Conservation (phyloP, 1,140 invertebrate species). For the Drosophila repletoides region DNA sequence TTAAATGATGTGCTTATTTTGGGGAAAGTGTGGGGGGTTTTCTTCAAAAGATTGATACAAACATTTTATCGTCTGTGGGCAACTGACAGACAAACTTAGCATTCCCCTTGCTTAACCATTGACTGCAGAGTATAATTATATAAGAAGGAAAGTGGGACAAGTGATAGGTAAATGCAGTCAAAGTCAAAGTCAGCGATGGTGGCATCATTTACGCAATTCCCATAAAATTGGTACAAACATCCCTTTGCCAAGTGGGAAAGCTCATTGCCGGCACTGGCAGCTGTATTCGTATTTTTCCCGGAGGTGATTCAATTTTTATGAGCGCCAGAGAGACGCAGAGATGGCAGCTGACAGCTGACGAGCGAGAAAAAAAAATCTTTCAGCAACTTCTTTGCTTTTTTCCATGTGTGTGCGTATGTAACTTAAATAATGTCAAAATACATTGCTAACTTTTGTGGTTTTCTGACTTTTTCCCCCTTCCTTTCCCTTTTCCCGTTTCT, state of each 20-base stretch:
- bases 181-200: not conserved
- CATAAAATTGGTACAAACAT: slow-evolving; percentile 61
- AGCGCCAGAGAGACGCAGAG: not conserved
- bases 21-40: too few relatives aligned
- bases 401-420: not conserved
- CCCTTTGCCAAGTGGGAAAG: slow-evolving; percentile 5
- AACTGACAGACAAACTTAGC: too few relatives aligned
- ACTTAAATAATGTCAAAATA: slow-evolving; percentile 13
- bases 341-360: slow-evolving; percentile 19
- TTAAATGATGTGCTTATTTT: too few relatives aligned
- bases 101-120: too few relatives aligned
- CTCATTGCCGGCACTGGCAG: slow-evolving; percentile 28
- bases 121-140: too few relatives aligned
- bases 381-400: slow-evolving; percentile 2
- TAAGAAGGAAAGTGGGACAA: slow-evolving; percentile 5
- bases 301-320: slow-evolving; percentile 12
- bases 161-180: slow-evolving; percentile 6
- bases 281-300: slow-evolving; percentile 8
- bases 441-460: slow-evolving; percentile 21
- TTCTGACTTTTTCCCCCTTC: not conserved
- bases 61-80: too few relatives aligned
- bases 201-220: slow-evolving; percentile 48
- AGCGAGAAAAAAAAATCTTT: slow-evolving; percentile 11
- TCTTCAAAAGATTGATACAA: too few relatives aligned
- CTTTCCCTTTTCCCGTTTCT: not conserved